Evolutionary conservation across 2,888 invertebrate genomes (phyloP).

Genomic region (Apamea monoglypha): DNA sequence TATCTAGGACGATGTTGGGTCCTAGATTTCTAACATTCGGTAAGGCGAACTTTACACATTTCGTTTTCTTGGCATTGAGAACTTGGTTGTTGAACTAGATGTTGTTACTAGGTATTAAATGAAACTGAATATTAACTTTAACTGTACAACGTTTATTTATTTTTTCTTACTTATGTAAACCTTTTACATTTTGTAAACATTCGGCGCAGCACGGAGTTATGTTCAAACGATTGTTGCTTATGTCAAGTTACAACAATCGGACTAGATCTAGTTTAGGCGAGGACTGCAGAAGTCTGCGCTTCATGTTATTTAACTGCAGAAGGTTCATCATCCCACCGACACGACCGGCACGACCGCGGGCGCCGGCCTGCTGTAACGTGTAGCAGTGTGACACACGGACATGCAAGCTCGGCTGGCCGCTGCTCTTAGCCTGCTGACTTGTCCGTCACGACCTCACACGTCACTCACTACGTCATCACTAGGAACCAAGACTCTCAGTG

Average conservation of each 20-base stretch:
- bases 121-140: not conserved
- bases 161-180: not conserved
- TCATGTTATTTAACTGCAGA: not conserved
- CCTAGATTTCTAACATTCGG: too few relatives aligned
- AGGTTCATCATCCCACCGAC: not conserved
- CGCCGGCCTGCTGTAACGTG: not conserved
- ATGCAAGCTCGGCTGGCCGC: too few relatives aligned
- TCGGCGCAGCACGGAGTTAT: not conserved
- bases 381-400: not conserved
- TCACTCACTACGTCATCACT: slow-evolving; percentile 6
- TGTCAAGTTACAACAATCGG: not conserved
- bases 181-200: not conserved
- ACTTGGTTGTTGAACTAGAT: too few relatives aligned
- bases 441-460: not conserved
- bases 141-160: not conserved
- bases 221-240: not conserved
- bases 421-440: not conserved
- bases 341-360: too few relatives aligned
- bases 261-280: not conserved
- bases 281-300: not conserved
- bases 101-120: not conserved
- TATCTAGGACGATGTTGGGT: too few relatives aligned
- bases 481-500: not conserved
- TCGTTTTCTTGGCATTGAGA: too few relatives aligned
- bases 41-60: too few relatives aligned